A percentile compares a stretch with the other conserved stretches of the same genome.
These are phyloP conservation scores for Buathra laborator DNA, from an alignment of 2,888 invertebrate genomes.

Conservation along the genomic window DNA sequence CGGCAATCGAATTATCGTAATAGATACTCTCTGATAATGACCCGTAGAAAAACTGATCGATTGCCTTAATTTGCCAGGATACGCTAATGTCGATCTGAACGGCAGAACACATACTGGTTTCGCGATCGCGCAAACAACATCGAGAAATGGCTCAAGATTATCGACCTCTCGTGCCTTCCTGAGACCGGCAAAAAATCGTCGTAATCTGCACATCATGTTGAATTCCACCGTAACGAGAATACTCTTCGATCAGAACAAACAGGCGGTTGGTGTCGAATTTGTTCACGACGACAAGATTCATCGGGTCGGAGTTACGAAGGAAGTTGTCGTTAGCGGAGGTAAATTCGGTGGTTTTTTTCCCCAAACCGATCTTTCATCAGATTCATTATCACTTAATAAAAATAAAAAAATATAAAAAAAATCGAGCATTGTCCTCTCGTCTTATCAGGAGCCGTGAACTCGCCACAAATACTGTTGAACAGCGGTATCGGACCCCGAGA, in stretches of 20 bases:
- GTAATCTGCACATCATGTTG: conserved; percentile 93
- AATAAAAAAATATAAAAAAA: neutral
- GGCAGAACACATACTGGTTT: conserved; percentile 93
- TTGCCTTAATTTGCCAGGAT: conserved; percentile 86
- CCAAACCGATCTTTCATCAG: neutral
- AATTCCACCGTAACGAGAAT: conserved; percentile 93
- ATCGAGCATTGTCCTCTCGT: neutral
- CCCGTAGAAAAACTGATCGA: neutral
- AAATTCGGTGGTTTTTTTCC: conserved; percentile 43
- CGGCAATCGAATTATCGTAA: conserved; percentile 34
- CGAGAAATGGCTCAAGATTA: conserved; percentile 93
- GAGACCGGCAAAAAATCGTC: conserved; percentile 91
- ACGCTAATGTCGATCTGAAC: conserved; percentile 92
- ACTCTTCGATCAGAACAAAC: conserved; percentile 89
- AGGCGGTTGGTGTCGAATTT: conserved; percentile 92
- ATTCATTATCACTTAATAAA: neutral
- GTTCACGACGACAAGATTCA: conserved; percentile 86
- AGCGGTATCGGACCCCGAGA: conserved; percentile 95
- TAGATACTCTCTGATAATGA: neutral
- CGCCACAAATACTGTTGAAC: conserved; percentile 96
- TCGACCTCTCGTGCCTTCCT: conserved; percentile 94
- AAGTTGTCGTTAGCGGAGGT: conserved; percentile 88
- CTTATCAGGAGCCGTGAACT: conserved; percentile 94
- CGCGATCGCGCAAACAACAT: conserved; percentile 95
- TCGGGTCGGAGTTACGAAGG: conserved; percentile 89